A percentile compares a stretch with the other conserved stretches of the same genome.
These are phyloP conservation scores for Petrolisthes cinctipes DNA, from an alignment of 2,888 invertebrate species.

Conservation along the genomic window DNA sequence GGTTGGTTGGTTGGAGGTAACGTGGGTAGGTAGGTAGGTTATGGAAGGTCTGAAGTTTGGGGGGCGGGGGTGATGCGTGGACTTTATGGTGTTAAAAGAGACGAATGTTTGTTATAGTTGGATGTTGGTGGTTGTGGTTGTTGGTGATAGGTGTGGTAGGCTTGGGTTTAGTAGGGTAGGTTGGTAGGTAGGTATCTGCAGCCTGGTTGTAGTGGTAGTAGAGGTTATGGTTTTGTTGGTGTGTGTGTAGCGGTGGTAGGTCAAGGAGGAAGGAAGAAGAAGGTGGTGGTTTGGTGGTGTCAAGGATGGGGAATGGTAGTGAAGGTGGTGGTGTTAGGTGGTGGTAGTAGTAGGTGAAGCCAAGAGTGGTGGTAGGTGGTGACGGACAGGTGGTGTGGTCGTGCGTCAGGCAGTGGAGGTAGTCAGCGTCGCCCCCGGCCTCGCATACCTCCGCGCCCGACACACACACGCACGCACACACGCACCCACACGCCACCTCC, in stretches of 20 bases:
- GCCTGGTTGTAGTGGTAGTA: background rate
- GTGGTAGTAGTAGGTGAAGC: too few relatives aligned
- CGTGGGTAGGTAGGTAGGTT: too few relatives aligned
- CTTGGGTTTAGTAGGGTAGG: background rate
- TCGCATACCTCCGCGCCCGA: constrained; percentile 15
- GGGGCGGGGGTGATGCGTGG: too few relatives aligned
- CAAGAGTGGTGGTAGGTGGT: constrained; percentile 1
- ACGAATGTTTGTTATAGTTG: background rate
- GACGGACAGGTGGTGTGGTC: constrained; percentile 16
- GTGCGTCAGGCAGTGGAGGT: constrained; percentile 10
- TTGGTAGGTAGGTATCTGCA: background rate
- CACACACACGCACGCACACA: constrained; percentile 2
- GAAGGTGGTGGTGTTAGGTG: too few relatives aligned
- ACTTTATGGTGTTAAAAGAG: too few relatives aligned
- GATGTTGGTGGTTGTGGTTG: too few relatives aligned
- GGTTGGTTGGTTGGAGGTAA: too few relatives aligned
- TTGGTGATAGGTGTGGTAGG: background rate
- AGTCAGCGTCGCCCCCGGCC: constrained; percentile 7
- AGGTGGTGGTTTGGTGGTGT: too few relatives aligned
- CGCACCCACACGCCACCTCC: background rate
- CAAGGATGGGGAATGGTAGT: too few relatives aligned
- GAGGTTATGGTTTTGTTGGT: background rate
- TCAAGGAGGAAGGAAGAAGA: too few relatives aligned
- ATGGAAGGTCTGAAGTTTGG: too few relatives aligned
- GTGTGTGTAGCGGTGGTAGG: too few relatives aligned